Evolutionary conservation across 1,140 invertebrate species (phyloP).

Genomic region (Euwallacea similis): DNA sequence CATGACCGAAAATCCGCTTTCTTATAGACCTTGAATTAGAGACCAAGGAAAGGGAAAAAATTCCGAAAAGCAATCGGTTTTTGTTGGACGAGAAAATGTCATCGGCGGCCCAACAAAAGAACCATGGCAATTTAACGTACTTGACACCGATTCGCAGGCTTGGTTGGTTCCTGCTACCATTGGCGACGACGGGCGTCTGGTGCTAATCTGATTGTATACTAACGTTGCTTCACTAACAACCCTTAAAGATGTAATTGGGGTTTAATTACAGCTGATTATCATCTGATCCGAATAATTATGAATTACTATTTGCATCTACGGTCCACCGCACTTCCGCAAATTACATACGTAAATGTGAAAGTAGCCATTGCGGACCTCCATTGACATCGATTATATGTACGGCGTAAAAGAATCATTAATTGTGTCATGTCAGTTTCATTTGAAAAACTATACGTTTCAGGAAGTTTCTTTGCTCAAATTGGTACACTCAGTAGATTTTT

Average conservation of each 20-base stretch:
- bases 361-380: neutral
- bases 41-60: no score
- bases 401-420: neutral
- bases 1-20: no score
- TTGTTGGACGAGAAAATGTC: no score
- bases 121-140: slow-evolving; percentile 27
- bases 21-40: no score
- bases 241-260: neutral
- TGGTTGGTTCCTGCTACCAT: slow-evolving; percentile 31
- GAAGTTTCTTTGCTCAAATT: no score
- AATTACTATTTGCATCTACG: neutral
- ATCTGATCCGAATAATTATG: neutral
- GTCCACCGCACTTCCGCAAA: neutral
- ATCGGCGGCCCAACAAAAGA: slow-evolving; percentile 7
- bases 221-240: neutral
- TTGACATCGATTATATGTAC: neutral
- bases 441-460: neutral
- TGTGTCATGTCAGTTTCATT: neutral
- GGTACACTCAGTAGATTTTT: no score
- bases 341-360: neutral
- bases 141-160: slow-evolving; percentile 32
- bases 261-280: neutral
- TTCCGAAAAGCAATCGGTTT: no score
- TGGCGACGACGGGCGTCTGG: slow-evolving; percentile 5
- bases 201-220: slow-evolving; percentile 3